A percentile compares a stretch with the other conserved stretches of the same genome.
phyloP scores from a whole-genome alignment of 53 echinoderm and acorn worm genomes.

The Henricia sp. region DNA sequence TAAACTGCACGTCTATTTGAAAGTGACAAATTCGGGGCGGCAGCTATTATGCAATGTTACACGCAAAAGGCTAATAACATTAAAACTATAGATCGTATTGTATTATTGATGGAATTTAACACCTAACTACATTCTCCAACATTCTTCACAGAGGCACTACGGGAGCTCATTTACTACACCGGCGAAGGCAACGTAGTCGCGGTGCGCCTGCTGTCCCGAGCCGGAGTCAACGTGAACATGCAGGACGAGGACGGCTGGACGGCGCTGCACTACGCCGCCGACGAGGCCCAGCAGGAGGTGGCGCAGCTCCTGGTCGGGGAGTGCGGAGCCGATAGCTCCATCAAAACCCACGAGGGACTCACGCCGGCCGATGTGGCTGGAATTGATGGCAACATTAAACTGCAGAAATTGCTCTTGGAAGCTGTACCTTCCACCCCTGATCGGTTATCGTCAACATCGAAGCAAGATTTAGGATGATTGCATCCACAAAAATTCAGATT shows the following conservation, averaged over 20 bases:
- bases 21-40: too few species aligned
- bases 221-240: conserved; percentile 74
- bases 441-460: neutral
- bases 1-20: too few species aligned
- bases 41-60: too few species aligned
- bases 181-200: conserved; percentile 63
- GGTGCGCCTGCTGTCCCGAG: conserved; percentile 57
- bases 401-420: neutral
- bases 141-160: conserved; percentile 66
- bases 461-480: too few species aligned
- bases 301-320: conserved; percentile 41
- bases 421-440: neutral
- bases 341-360: conserved; percentile 24
- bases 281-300: conserved; percentile 56
- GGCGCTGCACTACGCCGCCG: conserved; percentile 71
- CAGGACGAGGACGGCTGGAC: conserved; percentile 72
- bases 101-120: too few species aligned
- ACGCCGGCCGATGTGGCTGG: conserved; percentile 41
- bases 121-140: too few species aligned
- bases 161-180: conserved; percentile 60
- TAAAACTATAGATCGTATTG: too few species aligned
- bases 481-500: too few species aligned
- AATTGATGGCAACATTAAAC: neutral
- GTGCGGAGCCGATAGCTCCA: conserved; percentile 58
- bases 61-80: too few species aligned